These are phyloP conservation scores for Ophonus ardosiacus DNA, from an alignment of 2,888 invertebrate genomes.

Conservation along the genomic window DNA sequence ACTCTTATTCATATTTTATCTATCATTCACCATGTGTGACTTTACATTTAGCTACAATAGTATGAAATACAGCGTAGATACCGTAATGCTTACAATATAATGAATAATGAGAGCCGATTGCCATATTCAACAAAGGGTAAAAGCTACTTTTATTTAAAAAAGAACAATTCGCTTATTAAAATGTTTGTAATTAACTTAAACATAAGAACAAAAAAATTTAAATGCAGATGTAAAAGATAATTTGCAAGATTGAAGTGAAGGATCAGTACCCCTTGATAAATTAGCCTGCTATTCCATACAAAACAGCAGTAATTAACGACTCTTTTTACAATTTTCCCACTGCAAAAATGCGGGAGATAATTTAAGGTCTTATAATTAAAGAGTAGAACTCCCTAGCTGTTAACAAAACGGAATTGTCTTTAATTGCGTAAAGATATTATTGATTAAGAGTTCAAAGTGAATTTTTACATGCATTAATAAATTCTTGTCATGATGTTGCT, in stretches of 20 bases:
- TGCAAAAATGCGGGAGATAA: constrained; percentile 21
- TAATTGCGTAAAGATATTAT: constrained; percentile 33
- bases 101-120: neutral
- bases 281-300: neutral
- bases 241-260: neutral
- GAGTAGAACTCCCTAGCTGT: neutral
- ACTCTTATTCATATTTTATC: neutral
- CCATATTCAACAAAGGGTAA: neutral
- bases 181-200: no score
- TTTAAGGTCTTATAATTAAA: constrained; percentile 35
- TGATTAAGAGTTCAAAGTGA: constrained; percentile 41
- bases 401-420: constrained; percentile 39
- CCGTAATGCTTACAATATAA: neutral
- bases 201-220: neutral
- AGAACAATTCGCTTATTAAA: no score
- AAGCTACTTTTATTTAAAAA: no score
- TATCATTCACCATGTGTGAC: neutral
- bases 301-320: neutral
- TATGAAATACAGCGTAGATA: neutral
- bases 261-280: neutral
- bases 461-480: constrained; percentile 60
- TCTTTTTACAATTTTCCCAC: neutral
- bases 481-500: constrained; percentile 59
- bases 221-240: neutral
- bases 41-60: neutral